Conservation (phyloP, 2,888 invertebrate species). For the Abrostola tripartita region DNA sequence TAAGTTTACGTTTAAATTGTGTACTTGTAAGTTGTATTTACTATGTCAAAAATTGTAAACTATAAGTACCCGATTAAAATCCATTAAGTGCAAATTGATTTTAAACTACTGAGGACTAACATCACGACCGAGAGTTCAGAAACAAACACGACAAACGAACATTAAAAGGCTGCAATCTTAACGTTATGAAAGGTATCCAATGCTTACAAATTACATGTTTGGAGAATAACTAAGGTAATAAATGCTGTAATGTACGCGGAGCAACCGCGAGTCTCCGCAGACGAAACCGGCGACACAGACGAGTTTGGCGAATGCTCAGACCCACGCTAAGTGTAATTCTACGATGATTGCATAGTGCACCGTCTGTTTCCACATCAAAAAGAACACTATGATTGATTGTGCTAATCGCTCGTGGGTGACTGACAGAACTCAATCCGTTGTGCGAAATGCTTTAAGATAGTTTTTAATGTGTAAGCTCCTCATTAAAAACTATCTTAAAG, state of each 20-base stretch:
- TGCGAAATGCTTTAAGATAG: too few species aligned
- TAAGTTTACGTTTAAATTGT: too few species aligned
- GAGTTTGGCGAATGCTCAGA: conserved; percentile 38
- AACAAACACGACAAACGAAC: conserved; percentile 6
- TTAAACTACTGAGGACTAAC: conserved; percentile 3
- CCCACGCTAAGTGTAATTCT: conserved; percentile 55
- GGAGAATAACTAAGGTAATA: conserved; percentile 10
- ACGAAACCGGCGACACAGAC: neutral
- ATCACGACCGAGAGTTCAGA: conserved; percentile 15
- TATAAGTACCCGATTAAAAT: neutral
- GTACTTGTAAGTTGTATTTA: too few species aligned
- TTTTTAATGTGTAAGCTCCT: too few species aligned
- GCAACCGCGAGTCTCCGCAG: neutral
- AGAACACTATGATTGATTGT: conserved; percentile 31
- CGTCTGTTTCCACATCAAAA: conserved; percentile 45
- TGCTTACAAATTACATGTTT: conserved; percentile 25
- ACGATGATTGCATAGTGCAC: conserved; percentile 48
- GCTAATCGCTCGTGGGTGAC: conserved; percentile 38
- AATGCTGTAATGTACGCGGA: conserved; percentile 13
- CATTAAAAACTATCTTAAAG: too few species aligned
- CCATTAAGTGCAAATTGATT: conserved; percentile 9
- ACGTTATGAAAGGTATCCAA: conserved; percentile 20
- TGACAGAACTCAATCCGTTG: conserved; percentile 29
- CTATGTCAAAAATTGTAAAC: too few species aligned
- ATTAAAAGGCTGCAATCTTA: conserved; percentile 16